Evolutionary conservation across 2,888 invertebrate genomes (phyloP).

Genomic region (Pomacea canaliculata): DNA sequence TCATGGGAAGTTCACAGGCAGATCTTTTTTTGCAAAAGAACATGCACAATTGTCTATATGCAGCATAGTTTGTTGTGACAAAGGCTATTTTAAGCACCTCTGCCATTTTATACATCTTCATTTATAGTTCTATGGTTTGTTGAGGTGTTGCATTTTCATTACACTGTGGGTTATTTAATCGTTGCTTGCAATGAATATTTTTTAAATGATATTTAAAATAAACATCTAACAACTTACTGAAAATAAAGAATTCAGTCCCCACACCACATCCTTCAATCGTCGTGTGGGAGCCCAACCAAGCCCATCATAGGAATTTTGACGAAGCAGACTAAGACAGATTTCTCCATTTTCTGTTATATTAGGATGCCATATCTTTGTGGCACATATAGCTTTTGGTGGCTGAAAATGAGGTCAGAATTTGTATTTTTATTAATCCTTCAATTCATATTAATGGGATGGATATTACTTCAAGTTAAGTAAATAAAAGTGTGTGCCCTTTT

Average conservation of each 20-base stretch:
- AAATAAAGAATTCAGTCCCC: constrained; percentile 93
- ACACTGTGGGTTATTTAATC: no score
- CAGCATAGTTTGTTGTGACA: no score
- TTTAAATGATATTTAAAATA: no score
- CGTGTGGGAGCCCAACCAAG: constrained; percentile 94
- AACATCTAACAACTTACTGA: constrained; percentile 77
- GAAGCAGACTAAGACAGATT: constrained; percentile 89
- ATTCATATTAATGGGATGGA: neutral
- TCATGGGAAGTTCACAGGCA: no score
- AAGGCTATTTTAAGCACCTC: no score
- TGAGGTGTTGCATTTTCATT: no score
- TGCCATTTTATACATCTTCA: no score
- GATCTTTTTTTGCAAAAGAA: no score
- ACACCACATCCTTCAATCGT: constrained; percentile 90
- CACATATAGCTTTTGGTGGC: constrained; percentile 92
- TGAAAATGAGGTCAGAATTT: constrained; percentile 67
- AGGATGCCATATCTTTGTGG: constrained; percentile 95
- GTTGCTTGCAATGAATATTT: no score
- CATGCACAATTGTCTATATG: no score
- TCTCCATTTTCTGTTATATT: constrained; percentile 94
- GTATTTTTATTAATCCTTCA: neutral
- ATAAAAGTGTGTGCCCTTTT: no score
- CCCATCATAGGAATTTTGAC: constrained; percentile 93
- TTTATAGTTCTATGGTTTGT: no score
- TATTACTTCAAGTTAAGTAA: neutral